These are phyloP conservation scores for Pyrgilauda ruficollis DNA, from an alignment of 2,113 vertebrate species.

Conservation along the genomic window DNA sequence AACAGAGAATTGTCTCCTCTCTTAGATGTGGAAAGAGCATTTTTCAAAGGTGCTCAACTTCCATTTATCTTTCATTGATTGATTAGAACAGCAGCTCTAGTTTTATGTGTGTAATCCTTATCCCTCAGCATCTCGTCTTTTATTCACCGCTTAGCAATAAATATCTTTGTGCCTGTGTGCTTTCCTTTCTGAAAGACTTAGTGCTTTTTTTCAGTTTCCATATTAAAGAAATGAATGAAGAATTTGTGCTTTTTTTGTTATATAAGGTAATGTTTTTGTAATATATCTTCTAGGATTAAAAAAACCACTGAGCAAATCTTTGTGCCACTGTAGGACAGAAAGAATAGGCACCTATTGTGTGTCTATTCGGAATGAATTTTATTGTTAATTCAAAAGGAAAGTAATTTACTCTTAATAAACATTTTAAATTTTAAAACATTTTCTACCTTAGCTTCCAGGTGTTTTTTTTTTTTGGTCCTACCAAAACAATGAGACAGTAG, in stretches of 20 bases:
- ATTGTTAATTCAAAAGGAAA: not conserved
- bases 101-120: not conserved
- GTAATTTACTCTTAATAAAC: not conserved
- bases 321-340: not conserved
- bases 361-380: not conserved
- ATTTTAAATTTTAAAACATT: not conserved
- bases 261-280: not conserved
- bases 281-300: not conserved
- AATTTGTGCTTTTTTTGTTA: not conserved
- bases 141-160: not conserved
- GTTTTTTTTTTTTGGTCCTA: not conserved
- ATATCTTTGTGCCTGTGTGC: not conserved
- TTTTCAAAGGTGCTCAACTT: not conserved
- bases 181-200: not conserved
- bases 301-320: not conserved
- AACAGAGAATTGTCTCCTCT: not conserved
- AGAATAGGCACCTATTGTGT: not conserved
- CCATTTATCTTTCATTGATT: not conserved
- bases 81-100: not conserved
- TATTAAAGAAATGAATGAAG: not conserved
- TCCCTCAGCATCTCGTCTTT: not conserved
- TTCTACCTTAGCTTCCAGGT: not conserved
- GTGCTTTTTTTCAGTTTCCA: not conserved
- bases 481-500: not conserved
- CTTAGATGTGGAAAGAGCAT: not conserved